Conservation (phyloP, 2,113 vertebrate species). For the Grantiella picta region DNA sequence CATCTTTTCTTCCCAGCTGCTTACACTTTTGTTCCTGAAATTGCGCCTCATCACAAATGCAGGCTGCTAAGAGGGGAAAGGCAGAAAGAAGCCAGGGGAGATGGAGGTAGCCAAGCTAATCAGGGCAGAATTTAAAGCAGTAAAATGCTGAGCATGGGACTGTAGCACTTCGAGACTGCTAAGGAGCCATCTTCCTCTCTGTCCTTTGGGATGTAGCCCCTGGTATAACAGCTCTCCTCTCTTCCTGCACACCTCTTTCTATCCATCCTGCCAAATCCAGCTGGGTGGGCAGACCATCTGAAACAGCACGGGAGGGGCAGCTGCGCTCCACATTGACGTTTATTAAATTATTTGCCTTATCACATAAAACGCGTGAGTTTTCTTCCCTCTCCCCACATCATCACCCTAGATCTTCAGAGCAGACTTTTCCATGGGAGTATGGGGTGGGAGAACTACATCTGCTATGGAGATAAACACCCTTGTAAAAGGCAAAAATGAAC, state of each 20-base stretch:
- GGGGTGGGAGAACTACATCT: neutral
- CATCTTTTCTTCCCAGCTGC: neutral
- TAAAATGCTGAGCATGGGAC: neutral
- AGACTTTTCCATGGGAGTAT: neutral
- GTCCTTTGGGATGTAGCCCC: neutral
- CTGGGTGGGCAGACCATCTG: neutral
- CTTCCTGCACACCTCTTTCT: neutral
- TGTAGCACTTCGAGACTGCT: neutral
- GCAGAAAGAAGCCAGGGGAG: neutral
- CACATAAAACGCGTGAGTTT: neutral
- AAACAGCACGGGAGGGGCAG: fast-evolving
- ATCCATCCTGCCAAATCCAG: neutral
- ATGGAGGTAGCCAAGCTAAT: neutral
- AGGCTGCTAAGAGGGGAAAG: neutral
- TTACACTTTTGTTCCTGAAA: neutral
- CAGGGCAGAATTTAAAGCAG: neutral
- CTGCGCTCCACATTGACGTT: fast-evolving
- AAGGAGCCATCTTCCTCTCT: neutral
- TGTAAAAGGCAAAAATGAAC: neutral
- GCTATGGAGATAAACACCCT: neutral
- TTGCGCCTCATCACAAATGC: fast-evolving
- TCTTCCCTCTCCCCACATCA: neutral
- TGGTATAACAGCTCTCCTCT: neutral
- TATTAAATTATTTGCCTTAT: neutral
- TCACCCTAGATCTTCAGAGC: neutral